Evolutionary conservation across 2,888 invertebrate species (phyloP).

Genomic region (Resseliella maxima): DNA sequence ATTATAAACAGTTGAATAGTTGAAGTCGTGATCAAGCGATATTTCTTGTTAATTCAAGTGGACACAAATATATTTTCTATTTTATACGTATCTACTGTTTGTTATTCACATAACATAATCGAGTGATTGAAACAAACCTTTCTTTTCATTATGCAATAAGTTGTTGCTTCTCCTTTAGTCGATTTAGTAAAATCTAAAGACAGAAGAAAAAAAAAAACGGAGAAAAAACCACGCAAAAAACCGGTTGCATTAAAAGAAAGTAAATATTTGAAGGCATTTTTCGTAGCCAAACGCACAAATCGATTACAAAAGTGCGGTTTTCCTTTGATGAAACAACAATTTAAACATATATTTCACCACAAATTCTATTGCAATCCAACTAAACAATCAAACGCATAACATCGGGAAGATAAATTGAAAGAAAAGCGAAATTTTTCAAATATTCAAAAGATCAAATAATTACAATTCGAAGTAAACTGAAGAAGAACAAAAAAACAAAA

Average conservation of each 20-base stretch:
- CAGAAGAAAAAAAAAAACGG: background rate
- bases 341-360: background rate
- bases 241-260: constrained; percentile 48
- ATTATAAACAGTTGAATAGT: background rate
- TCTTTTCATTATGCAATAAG: constrained; percentile 46
- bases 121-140: constrained; percentile 24
- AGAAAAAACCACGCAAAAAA: background rate
- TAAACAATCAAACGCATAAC: background rate
- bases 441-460: background rate
- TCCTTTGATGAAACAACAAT: background rate
- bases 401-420: background rate
- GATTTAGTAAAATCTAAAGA: background rate
- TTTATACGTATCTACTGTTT: too few relatives aligned
- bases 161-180: background rate
- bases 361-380: background rate
- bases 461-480: background rate
- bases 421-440: background rate
- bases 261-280: constrained; percentile 15
- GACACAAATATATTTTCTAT: background rate
- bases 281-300: constrained; percentile 6
- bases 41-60: background rate
- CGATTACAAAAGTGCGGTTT: background rate
- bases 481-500: background rate
- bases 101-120: constrained; percentile 47
- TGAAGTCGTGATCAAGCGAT: constrained; percentile 6